Base-by-base conservation (phyloP, 2,797 vertebrate species). In the Heliangelus exortis region DNA sequence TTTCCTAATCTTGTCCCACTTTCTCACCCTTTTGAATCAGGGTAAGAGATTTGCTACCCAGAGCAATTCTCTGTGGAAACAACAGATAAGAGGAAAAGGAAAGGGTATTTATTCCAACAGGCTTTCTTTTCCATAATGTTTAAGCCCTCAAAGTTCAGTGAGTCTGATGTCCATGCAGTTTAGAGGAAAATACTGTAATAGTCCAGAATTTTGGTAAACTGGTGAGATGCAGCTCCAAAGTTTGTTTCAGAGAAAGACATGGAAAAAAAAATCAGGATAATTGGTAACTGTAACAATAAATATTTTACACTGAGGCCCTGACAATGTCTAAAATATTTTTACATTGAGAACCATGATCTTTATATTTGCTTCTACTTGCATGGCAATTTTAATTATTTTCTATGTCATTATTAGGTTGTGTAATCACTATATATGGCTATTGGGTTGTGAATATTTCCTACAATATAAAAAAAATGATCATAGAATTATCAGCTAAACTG, bases 1-100 rank as follows among this genome's bases (percentile, higher is more conserved):
- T 81, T 84, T 87, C 59, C 43, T 68, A 88, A 81, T 75, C 5
- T 7, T 81, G 47, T 69, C 34, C 51, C 36, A 59, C 12, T 86
- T 86, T 90, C 73, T 90, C 43, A 84, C 8, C 12, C 33, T 68
- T 92, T 75, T 84, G 34, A 85, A 68, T 67, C 3, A 11, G 17
- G 22, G 10, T 61, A 90, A 66, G 20, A 6, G 1, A 1, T 85
- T 81, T 68, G n/a, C 11, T 68, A 87, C 23, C 18, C 65, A 65
- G 33, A 80, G 6, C 4, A 91, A 54, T 78, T 88, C 34, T 78
- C 65, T 87, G 65, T 80, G 66, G 68, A 83, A 89, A 80, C 22
- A 87, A 71, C 7, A 91, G 59, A 58, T 71, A 68, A 77, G 76
- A 68, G 58, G 68, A 95, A 68, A 39, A 95, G 74, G 7, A 91